Conservation (phyloP, 2,797 vertebrate species). For the Hozukius guyotensis region DNA sequence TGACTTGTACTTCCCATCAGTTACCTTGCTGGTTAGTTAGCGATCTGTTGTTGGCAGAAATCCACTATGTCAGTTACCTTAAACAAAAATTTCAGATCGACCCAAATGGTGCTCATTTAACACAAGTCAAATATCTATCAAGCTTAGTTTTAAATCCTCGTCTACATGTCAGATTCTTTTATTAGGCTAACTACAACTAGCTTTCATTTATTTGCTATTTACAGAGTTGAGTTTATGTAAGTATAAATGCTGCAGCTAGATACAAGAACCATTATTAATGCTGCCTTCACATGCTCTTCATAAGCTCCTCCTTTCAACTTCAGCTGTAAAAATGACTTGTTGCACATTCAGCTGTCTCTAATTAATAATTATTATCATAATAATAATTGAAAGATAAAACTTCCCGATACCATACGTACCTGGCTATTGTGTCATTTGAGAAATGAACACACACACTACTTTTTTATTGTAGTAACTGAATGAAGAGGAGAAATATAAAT, state of each 20-base stretch:
- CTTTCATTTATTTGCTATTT: not conserved
- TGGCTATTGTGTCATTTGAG: not conserved
- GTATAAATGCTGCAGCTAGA: not conserved
- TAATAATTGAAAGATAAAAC: not conserved
- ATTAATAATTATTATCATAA: not conserved
- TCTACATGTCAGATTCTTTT: not conserved
- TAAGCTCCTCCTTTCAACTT: not conserved
- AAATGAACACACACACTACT: not conserved
- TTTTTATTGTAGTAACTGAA: not conserved
- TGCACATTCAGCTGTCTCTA: not conserved
- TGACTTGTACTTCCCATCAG: not conserved
- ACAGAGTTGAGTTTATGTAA: not conserved
- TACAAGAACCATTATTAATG: not conserved
- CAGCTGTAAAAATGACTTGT: not conserved
- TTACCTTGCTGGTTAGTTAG: not conserved
- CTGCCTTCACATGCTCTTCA: not conserved
- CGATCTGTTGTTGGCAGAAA: not conserved
- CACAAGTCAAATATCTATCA: not conserved
- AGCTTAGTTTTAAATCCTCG: accelerated
- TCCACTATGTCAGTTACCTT: not conserved
- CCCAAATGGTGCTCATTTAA: not conserved
- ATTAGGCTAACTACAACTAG: not conserved
- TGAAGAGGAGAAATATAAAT: not conserved
- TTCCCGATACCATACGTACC: not conserved
- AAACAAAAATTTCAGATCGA: not conserved